A percentile compares a stretch with the other conserved stretches of the same genome.
Evolutionary conservation across 1,140 invertebrate species (phyloP).

Genomic region (Lordiphosa mommai): DNA sequence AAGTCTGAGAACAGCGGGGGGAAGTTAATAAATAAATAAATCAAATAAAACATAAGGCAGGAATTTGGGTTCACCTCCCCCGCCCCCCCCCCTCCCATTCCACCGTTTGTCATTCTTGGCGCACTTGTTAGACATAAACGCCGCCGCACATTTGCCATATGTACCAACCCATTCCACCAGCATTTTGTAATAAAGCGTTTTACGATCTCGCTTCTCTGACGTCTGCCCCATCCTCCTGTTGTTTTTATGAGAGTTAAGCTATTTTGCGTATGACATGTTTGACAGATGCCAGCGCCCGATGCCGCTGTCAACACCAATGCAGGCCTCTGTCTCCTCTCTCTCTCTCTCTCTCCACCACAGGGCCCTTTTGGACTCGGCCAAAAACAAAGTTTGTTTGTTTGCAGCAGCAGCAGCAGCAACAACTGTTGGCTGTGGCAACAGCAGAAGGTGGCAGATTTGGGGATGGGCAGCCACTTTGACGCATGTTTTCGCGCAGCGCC

Average conservation of each 20-base stretch:
- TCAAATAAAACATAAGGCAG: slow-evolving; percentile 45
- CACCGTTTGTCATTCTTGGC: not conserved
- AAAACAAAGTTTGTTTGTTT: slow-evolving; percentile 40
- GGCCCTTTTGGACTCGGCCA: slow-evolving; percentile 20
- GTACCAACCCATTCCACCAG: too few relatives aligned
- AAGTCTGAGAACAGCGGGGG: slow-evolving; percentile 12
- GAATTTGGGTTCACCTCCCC: slow-evolving; percentile 4
- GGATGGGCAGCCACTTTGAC: slow-evolving; percentile 60
- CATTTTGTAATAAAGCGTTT: slow-evolving; percentile 66
- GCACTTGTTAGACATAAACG: slow-evolving; percentile 58
- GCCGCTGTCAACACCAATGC: slow-evolving; percentile 60
- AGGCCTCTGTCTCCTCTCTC: slow-evolving; percentile 4
- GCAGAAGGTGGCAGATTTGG: slow-evolving; percentile 21
- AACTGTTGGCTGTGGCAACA: not conserved
- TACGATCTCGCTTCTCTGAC: slow-evolving; percentile 36
- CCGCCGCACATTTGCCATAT: slow-evolving; percentile 55
- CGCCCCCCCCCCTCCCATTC: not conserved
- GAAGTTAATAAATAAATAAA: slow-evolving; percentile 55
- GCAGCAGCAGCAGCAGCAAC: not conserved
- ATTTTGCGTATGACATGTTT: slow-evolving; percentile 76
- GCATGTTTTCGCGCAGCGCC: slow-evolving; percentile 66
- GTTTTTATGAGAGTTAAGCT: slow-evolving; percentile 76
- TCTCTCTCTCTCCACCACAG: not conserved
- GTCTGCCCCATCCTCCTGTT: slow-evolving; percentile 31
- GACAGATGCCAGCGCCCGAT: slow-evolving; percentile 60